phyloP scores from a whole-genome alignment of 2,888 invertebrate species.

The Papilio gigon region DNA sequence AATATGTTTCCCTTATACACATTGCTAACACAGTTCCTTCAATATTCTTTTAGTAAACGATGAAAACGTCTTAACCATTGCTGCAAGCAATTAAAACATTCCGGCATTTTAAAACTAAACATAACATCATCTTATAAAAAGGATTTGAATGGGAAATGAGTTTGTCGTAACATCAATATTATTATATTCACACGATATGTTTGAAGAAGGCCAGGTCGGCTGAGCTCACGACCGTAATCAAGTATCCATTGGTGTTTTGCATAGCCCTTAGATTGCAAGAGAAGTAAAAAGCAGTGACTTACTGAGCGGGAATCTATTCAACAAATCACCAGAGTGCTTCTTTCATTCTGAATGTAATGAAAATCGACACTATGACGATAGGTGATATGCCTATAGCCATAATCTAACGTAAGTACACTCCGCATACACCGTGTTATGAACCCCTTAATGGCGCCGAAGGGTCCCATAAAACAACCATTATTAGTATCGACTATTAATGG shows the following conservation, averaged over 20 bases:
- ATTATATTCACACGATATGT: neutral
- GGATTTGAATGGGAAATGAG: neutral
- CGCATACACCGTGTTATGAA: conserved; percentile 12
- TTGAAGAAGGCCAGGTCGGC: neutral
- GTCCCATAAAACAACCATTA: neutral
- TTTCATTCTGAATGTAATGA: neutral
- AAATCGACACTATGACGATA: neutral
- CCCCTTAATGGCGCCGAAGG: neutral
- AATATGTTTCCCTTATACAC: conserved; percentile 13
- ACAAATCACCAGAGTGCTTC: neutral
- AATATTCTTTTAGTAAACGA: neutral
- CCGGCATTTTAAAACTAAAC: conserved; percentile 3
- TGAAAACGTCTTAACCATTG: conserved; percentile 14
- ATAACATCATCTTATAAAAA: neutral
- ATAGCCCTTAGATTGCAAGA: neutral
- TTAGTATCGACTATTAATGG: neutral
- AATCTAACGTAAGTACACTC: no score
- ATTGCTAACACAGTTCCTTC: neutral
- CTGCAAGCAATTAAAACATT: conserved; percentile 27
- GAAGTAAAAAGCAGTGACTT: neutral
- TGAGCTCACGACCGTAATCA: neutral
- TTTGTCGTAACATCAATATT: neutral
- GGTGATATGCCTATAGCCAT: no score
- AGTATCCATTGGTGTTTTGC: neutral
- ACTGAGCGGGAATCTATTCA: neutral